Base-by-base conservation (phyloP, 2,113 vertebrate species). In the Lamprologus speciosus region DNA sequence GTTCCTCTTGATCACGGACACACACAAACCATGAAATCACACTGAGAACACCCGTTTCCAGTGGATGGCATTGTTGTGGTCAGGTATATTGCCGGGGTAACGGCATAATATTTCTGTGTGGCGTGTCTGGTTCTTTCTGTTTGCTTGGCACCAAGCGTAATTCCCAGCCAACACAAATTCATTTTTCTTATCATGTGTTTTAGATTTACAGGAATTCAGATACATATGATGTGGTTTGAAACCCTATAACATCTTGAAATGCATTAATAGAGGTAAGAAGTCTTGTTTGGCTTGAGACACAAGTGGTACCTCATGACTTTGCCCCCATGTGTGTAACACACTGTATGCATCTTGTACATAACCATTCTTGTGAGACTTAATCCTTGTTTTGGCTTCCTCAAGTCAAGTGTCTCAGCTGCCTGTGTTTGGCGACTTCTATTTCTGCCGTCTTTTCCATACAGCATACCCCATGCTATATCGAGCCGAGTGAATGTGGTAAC, bases 401-500 rank as follows among this genome's bases (percentile, higher is more conserved):
- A 80, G 89, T 93, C 85, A 65, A 88, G 75, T 80, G 85, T 86
- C 89, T 90, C 80, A 86, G 57, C 89, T 47, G 84, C 65, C 68
- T 54, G 84, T 33, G 85, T 86, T 87, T 28, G 81, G 83, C 57
- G 33, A 91, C 86, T 89, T 93, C 92, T 95, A 94, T 95, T 95
- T 89, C 89, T 88, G 92, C 89, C 11, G 5, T 88, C 84, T 91
- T 94, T 93, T 95, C 94, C 91, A 60, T 93, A 91, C 88, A 33
- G 90, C 92, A 91, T 60, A 73, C 92, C 93, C 33, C 91, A 89
- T 53, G 89, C 93, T 95, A 94, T 95, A 92, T 92, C 51, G 89
- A 91, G 92, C 83, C 3, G 80, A 87, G 89, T 83, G 89, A 94
- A 93, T 93, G 93, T 92, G 94, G 93, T 93, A 92, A 93, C 90